Evolutionary conservation across 2,113 vertebrate genomes (phyloP).

Genomic region (Oncorhynchus kisutch): DNA sequence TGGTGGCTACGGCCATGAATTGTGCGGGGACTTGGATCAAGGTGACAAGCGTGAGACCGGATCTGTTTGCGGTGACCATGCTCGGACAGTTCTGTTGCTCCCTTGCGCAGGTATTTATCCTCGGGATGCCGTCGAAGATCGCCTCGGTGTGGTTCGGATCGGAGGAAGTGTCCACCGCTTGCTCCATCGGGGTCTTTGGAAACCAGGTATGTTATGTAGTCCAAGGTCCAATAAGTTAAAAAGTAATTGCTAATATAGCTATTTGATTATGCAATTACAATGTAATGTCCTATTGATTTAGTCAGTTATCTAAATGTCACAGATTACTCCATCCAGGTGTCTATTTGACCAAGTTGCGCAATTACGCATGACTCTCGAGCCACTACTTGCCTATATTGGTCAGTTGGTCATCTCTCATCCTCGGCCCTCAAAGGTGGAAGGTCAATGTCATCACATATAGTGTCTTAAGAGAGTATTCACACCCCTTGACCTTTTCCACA

Average conservation of each 20-base stretch:
- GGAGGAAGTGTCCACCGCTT: constrained; percentile 90
- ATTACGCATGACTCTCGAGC: constrained; percentile 37
- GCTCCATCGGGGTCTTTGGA: constrained; percentile 92
- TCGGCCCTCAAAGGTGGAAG: no score
- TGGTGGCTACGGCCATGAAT: constrained; percentile 84
- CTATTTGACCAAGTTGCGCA: constrained; percentile 34
- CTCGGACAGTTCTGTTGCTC: constrained; percentile 87
- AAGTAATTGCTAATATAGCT: no score
- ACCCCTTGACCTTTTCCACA: no score
- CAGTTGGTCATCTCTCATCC: no score
- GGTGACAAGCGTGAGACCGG: constrained; percentile 80
- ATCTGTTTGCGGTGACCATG: constrained; percentile 85
- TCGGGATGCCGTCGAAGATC: constrained; percentile 91
- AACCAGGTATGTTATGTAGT: constrained; percentile 82
- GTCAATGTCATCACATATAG: no score
- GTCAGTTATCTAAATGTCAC: no score
- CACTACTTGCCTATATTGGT: no score
- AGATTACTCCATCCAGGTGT: not conserved
- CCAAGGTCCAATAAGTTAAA: not conserved
- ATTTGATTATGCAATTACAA: no score
- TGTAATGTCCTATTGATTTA: no score
- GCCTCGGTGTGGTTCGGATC: constrained; percentile 97
- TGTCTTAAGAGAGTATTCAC: no score
- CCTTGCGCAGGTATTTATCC: constrained; percentile 91
- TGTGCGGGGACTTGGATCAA: constrained; percentile 94